Evolutionary conservation across 2,113 vertebrate species (phyloP).

Genomic region (Procavia capensis): DNA sequence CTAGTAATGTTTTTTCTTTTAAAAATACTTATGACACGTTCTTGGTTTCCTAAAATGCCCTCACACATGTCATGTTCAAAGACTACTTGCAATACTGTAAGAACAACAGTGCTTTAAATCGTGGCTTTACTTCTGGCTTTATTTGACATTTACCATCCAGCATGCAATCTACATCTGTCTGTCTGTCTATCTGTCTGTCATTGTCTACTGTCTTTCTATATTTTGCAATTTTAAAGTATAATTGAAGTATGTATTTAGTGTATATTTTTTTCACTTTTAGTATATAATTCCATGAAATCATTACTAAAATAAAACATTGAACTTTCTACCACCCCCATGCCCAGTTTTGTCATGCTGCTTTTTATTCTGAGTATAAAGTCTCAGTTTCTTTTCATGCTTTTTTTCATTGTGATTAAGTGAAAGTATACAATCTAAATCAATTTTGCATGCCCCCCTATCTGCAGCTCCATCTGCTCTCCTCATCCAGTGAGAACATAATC

Average conservation of each 20-base stretch:
- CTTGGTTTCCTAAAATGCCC: background rate
- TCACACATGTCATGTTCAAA: no score
- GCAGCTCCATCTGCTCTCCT: no score
- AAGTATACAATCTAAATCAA: no score
- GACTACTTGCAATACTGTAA: no score
- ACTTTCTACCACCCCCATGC: background rate
- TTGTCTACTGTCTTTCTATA: background rate
- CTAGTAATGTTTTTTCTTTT: background rate
- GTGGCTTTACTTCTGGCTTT: background rate
- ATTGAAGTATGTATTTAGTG: background rate
- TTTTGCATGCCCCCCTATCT: no score
- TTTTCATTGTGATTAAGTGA: no score
- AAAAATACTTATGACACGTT: background rate
- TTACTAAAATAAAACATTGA: background rate
- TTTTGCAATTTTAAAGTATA: background rate
- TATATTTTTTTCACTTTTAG: background rate
- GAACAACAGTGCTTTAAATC: no score
- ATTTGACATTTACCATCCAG: background rate
- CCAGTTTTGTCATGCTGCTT: background rate
- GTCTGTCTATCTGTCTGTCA: background rate
- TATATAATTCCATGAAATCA: background rate
- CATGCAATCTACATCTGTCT: background rate
- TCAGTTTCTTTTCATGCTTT: background rate
- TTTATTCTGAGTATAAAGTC: background rate
- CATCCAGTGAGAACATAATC: no score